phyloP scores from a whole-genome alignment of 2,113 vertebrate genomes.

The Gila orcuttii region DNA sequence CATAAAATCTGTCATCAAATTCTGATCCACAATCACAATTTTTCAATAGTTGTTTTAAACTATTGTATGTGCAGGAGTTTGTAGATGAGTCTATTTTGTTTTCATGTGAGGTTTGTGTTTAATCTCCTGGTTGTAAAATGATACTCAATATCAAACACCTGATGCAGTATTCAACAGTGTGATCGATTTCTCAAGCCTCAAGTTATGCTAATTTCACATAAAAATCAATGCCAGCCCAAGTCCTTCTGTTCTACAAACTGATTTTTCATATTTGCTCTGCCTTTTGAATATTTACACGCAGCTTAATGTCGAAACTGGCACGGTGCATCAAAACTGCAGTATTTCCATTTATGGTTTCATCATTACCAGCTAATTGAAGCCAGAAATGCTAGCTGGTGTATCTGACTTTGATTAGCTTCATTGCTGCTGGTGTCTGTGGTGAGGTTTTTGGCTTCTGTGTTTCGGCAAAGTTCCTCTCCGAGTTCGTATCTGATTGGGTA shows the following conservation, averaged over 20 bases:
- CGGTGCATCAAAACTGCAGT: background rate
- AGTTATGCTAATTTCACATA: background rate
- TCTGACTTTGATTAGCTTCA: background rate
- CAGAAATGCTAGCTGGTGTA: background rate
- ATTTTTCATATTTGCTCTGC: background rate
- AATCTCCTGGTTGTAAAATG: background rate
- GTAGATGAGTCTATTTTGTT: background rate
- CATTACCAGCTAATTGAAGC: background rate
- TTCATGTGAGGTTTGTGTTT: background rate
- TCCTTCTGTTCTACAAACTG: background rate
- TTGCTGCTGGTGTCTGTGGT: background rate
- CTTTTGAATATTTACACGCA: background rate
- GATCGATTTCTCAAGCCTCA: conserved; percentile 8
- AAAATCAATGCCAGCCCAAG: background rate
- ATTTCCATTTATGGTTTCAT: background rate
- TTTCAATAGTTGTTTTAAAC: background rate
- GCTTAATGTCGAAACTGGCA: background rate
- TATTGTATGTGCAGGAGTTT: background rate
- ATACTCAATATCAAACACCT: conserved; percentile 25
- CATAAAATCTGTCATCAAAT: background rate
- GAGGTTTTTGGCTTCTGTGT: background rate
- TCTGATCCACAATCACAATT: background rate
- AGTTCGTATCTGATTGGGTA: background rate
- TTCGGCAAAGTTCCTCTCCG: background rate
- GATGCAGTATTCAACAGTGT: background rate